phyloP scores from a whole-genome alignment of 2,797 vertebrate genomes.

The Lemur catta region DNA sequence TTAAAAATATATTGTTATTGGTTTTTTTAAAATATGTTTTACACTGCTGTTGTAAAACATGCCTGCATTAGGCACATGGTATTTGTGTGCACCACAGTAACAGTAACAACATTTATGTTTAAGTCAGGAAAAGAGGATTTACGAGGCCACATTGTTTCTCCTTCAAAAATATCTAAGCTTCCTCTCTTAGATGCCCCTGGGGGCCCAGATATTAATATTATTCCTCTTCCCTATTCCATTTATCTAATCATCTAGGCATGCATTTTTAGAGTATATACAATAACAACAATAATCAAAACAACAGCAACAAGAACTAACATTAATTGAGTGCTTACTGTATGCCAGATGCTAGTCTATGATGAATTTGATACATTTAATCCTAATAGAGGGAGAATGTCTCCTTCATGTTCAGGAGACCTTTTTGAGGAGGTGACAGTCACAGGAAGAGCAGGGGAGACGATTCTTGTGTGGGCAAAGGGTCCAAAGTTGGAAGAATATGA shows the following conservation, averaged over 20 bases:
- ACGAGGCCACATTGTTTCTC: not conserved
- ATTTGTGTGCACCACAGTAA: not conserved
- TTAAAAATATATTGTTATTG: not conserved
- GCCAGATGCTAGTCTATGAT: not conserved
- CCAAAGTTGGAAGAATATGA: not conserved
- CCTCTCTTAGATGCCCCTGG: not conserved
- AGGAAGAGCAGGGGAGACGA: not conserved
- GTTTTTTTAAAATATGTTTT: not conserved
- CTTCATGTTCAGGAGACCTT: not conserved
- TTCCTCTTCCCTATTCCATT: not conserved
- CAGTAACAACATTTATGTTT: not conserved
- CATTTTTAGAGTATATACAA: not conserved
- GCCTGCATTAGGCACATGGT: not conserved
- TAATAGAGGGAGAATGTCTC: not conserved
- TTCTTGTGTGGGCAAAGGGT: not conserved
- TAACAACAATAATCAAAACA: not conserved
- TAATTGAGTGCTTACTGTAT: not conserved
- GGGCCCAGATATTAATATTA: not conserved
- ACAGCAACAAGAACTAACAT: not conserved
- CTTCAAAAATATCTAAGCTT: not conserved
- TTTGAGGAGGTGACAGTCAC: not conserved
- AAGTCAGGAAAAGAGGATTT: constrained; percentile 19
- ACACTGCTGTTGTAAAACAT: not conserved
- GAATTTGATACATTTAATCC: not conserved
- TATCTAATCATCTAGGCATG: not conserved